Evolutionary conservation across 2,113 vertebrate genomes (phyloP), one percentile per base, ranked within the genome.

Genomic region (Dicaeum eximium): DNA sequence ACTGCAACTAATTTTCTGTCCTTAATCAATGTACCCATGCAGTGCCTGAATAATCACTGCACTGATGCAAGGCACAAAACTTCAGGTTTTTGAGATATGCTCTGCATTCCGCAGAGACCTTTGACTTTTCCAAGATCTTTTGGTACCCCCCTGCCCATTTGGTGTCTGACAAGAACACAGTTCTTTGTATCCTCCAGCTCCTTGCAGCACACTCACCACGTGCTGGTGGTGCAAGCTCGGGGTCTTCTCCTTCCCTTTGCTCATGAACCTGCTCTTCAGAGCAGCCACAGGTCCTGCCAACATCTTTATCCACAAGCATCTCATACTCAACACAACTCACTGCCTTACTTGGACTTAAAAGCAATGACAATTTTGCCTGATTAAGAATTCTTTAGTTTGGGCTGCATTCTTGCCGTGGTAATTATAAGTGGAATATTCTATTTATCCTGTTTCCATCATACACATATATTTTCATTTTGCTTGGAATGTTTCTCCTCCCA

Each of bases 361-460:
- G 93, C 75, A 86, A 90, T 80, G 71, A 96, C 85, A 92, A 80
- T 95, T 93, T 94, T 61, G 78, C 93, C 64, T 67, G 92, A 95
- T 94, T 67, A 93, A 84, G 82, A 88, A 80, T 80, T 80, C 62
- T 66, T 28, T 47, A 71, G 77, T 90, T 96, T 78, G 72, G 93
- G 89, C 72, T 88, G 75, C 70, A 83, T 94, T 97, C 90, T 96
- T 96, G 69, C 90, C 0, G 0, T n/a, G 42, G 81, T 88, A 96
- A 96, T 96, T 97, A 53, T 6, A 56, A 83, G 42, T 57, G 65
- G 82, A 95, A 93, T 92, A 93, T 70, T 88, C 88, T 67, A 90
- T 94, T 96, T 93, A 96, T 94, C 85, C 93, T 88, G 51, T 71
- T 96, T 95, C 92, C 85, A 95, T 82, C 90, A 89, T 69, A 89